These are phyloP conservation scores for Propithecus coquereli DNA, from an alignment of 2,113 vertebrate species.

Conservation along the genomic window DNA sequence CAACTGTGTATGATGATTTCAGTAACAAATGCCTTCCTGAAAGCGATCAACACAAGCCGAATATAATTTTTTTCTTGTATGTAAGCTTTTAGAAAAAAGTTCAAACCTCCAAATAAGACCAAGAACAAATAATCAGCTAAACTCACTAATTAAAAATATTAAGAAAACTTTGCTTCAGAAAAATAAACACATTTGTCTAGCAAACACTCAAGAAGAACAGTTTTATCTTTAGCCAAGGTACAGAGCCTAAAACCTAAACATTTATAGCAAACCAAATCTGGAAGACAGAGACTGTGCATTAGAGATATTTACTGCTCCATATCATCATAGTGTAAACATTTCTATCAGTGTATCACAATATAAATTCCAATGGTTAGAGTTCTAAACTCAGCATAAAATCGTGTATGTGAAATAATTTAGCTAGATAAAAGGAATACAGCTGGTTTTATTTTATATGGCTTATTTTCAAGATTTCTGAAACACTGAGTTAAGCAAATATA, in stretches of 20 bases:
- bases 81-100: constrained; percentile 54
- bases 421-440: constrained; percentile 53
- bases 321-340: constrained; percentile 55
- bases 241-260: constrained; percentile 63
- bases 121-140: constrained; percentile 58
- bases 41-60: constrained; percentile 43
- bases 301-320: constrained; percentile 55
- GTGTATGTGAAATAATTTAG: constrained; percentile 55
- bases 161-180: constrained; percentile 63
- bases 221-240: constrained; percentile 73
- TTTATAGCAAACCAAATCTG: constrained; percentile 68
- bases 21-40: constrained; percentile 46
- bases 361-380: constrained; percentile 61
- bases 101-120: constrained; percentile 68
- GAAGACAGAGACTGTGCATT: constrained; percentile 26
- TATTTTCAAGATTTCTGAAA: constrained; percentile 64
- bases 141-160: constrained; percentile 60
- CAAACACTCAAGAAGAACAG: constrained; percentile 61
- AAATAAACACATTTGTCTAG: constrained; percentile 72
- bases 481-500: constrained; percentile 64
- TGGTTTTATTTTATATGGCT: constrained; percentile 67
- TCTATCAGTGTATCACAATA: constrained; percentile 63
- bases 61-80: not conserved
- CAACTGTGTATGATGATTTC: constrained; percentile 18
- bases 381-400: constrained; percentile 18